phyloP scores from a whole-genome alignment of 1,140 invertebrate species.

The Druon quercuslanigerum region DNA sequence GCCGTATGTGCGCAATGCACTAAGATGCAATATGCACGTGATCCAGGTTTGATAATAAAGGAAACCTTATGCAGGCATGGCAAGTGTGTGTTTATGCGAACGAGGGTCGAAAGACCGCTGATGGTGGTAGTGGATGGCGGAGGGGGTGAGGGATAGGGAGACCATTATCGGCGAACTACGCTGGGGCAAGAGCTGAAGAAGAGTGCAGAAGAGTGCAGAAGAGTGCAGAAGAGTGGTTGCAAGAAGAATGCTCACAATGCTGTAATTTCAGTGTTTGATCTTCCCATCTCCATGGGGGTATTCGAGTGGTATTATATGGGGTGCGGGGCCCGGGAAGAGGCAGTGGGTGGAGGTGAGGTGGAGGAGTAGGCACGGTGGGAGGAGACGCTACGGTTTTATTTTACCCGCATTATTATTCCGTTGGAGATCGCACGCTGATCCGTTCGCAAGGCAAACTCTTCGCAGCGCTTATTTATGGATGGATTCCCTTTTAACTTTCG shows the following conservation, averaged over 20 bases:
- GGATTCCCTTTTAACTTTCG: constrained; percentile 66
- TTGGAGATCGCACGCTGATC: constrained; percentile 69
- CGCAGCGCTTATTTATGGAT: constrained; percentile 70
- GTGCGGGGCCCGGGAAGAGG: constrained; percentile 43
- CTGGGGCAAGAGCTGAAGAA: constrained; percentile 32
- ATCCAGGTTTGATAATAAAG: constrained; percentile 67
- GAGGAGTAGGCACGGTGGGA: constrained; percentile 43
- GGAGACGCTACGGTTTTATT: constrained; percentile 66
- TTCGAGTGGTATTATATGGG: constrained; percentile 63
- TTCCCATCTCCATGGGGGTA: constrained; percentile 68
- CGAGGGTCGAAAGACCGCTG: constrained; percentile 41
- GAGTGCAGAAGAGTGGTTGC: constrained; percentile 54
- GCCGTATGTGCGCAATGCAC: constrained; percentile 9
- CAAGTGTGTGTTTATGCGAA: constrained; percentile 68
- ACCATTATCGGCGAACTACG: constrained; percentile 61
- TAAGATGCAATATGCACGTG: constrained; percentile 69
- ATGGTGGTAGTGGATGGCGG: constrained; percentile 41
- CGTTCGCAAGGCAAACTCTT: constrained; percentile 55
- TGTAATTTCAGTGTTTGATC: constrained; percentile 74
- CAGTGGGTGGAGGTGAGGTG: constrained; percentile 39
- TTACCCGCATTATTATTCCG: constrained; percentile 73
- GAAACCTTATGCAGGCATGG: constrained; percentile 66
- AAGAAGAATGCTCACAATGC: constrained; percentile 71
- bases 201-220: constrained; percentile 45
- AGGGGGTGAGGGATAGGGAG: constrained; percentile 33